A percentile compares a stretch with the other conserved stretches of the same genome.
phyloP scores from a whole-genome alignment of 2,888 invertebrate species.

The Eupsilia transversa region DNA sequence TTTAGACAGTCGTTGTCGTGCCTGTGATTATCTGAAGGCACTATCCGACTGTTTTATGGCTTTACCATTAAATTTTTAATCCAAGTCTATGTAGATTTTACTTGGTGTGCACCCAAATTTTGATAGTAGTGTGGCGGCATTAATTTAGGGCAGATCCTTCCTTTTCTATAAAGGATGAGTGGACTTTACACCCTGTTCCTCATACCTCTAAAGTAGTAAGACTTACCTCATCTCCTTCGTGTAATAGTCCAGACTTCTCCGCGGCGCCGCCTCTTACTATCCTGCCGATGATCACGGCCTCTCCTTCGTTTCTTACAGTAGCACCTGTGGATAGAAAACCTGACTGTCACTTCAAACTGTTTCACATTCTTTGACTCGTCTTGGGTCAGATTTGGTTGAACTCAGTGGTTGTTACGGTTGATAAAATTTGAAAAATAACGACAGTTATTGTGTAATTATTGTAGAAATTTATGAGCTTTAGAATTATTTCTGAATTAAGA shows the following conservation, averaged over 20 bases:
- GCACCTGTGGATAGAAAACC: slow-evolving; percentile 85
- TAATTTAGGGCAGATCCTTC: too few species aligned
- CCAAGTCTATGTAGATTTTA: not conserved
- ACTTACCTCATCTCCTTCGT: slow-evolving; percentile 98
- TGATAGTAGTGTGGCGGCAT: too few species aligned
- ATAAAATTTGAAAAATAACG: too few species aligned
- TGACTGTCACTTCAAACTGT: too few species aligned
- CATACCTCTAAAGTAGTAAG: too few species aligned
- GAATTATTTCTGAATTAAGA: too few species aligned
- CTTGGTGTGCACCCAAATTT: not conserved
- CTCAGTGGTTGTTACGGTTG: too few species aligned
- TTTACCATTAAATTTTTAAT: not conserved
- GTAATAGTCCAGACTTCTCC: slow-evolving; percentile 98
- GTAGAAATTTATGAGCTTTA: too few species aligned
- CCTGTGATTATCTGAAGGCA: not conserved
- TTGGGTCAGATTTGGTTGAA: not conserved
- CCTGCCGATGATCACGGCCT: slow-evolving; percentile 98
- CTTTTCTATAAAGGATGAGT: too few species aligned
- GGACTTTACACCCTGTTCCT: too few species aligned
- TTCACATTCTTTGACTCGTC: not conserved
- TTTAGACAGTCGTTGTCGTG: not conserved
- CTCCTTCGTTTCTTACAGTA: slow-evolving; percentile 97
- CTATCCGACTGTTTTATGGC: not conserved
- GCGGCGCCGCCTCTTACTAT: slow-evolving; percentile 99
- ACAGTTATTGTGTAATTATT: too few species aligned